A percentile compares a stretch with the other conserved stretches of the same genome.
Conservation (phyloP, 2,113 vertebrate species). For the Petrocephalus microphthalmus region DNA sequence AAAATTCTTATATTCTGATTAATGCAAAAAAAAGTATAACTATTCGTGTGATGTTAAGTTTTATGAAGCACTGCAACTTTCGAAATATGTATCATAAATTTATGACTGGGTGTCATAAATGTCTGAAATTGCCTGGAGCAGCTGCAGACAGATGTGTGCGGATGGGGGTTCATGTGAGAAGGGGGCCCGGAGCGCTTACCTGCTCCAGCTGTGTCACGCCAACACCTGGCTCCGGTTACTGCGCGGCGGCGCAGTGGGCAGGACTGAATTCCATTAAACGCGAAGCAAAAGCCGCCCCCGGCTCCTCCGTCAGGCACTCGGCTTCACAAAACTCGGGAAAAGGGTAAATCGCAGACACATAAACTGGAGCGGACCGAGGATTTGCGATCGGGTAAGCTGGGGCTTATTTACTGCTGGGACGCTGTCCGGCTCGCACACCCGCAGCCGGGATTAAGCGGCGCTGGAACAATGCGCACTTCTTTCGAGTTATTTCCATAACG, state of each 20-base stretch:
- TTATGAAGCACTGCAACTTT: background rate
- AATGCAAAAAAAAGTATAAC: background rate
- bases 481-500: background rate
- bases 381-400: background rate
- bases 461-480: background rate
- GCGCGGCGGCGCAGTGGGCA: slow-evolving; percentile 47
- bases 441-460: background rate
- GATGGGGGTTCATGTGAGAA: background rate
- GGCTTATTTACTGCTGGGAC: background rate
- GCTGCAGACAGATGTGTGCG: background rate
- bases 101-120: background rate
- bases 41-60: background rate
- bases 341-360: background rate
- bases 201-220: slow-evolving; percentile 39
- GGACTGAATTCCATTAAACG: slow-evolving; percentile 36
- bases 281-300: background rate
- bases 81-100: background rate
- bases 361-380: background rate
- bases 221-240: slow-evolving; percentile 61
- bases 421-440: background rate
- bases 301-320: background rate
- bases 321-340: background rate
- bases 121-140: background rate
- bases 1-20: background rate
- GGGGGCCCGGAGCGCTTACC: slow-evolving; percentile 27